These are phyloP conservation scores for Neopipo cinnamomea DNA, from an alignment of 2,113 vertebrate species.

Conservation along the genomic window DNA sequence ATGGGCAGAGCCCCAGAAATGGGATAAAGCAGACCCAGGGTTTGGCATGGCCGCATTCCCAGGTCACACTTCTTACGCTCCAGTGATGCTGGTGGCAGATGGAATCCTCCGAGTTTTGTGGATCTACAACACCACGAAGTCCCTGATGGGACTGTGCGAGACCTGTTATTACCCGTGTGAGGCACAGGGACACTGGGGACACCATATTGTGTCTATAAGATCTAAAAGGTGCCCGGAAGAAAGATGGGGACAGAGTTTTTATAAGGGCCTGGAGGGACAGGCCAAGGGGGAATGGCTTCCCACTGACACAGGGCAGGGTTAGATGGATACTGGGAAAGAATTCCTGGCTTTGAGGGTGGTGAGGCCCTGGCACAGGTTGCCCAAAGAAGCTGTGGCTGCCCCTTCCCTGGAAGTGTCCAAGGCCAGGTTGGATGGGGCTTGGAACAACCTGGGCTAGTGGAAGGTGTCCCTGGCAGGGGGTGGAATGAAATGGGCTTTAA, in stretches of 20 bases:
- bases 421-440: accelerated
- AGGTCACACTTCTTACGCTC: background rate
- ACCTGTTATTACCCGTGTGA: accelerated
- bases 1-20: background rate
- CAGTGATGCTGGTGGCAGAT: background rate
- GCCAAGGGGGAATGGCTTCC: background rate
- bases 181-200: background rate
- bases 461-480: background rate
- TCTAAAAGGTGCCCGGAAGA: no score
- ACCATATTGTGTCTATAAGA: background rate
- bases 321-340: background rate
- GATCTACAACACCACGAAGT: background rate
- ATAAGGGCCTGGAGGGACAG: background rate
- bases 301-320: background rate
- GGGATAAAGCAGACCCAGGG: accelerated
- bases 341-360: background rate
- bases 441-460: accelerated
- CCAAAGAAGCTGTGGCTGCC: background rate
- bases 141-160: accelerated
- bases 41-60: background rate
- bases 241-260: background rate
- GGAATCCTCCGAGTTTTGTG: accelerated
- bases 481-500: accelerated
- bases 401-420: background rate
- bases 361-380: background rate